phyloP scores from a whole-genome alignment of 2,888 invertebrate genomes.

The Drosophila mimetica region DNA sequence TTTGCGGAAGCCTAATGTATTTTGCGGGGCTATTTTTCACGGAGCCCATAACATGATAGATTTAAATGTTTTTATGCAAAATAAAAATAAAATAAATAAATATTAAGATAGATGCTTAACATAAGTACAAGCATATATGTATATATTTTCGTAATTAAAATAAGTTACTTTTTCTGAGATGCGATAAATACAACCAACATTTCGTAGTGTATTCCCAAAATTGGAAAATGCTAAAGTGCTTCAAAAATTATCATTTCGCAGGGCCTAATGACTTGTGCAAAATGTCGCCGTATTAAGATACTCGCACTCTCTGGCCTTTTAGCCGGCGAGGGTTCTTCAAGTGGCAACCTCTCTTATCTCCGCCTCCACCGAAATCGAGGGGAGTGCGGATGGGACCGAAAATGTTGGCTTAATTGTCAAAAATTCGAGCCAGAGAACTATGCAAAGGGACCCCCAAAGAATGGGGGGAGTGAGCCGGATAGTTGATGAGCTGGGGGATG shows the following conservation, averaged over 20 bases:
- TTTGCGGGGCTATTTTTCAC: too few species aligned
- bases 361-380: slow-evolving; percentile 10
- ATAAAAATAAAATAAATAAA: too few species aligned
- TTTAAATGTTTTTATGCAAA: too few species aligned
- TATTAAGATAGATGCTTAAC: too few species aligned
- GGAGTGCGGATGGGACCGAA: slow-evolving; percentile 25
- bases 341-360: slow-evolving; percentile 3
- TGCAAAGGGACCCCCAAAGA: slow-evolving; percentile 10
- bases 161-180: not conserved
- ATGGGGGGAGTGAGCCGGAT: slow-evolving; percentile 19
- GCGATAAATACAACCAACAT: not conserved
- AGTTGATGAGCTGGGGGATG: slow-evolving; percentile 60
- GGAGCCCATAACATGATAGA: too few species aligned
- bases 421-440: slow-evolving; percentile 55
- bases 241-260: slow-evolving; percentile 64
- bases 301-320: slow-evolving; percentile 14
- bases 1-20: too few species aligned
- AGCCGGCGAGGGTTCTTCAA: slow-evolving; percentile 2
- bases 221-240: slow-evolving; percentile 65
- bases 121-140: too few species aligned
- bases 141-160: too few species aligned
- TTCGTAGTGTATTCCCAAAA: slow-evolving; percentile 44
- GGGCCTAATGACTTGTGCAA: slow-evolving; percentile 72
- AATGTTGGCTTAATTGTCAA: slow-evolving; percentile 72
- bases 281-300: slow-evolving; percentile 59